Evolutionary conservation across 2,113 vertebrate species (phyloP), one percentile per base, ranked within the genome.

Genomic region (Anser brachyrhynchus): DNA sequence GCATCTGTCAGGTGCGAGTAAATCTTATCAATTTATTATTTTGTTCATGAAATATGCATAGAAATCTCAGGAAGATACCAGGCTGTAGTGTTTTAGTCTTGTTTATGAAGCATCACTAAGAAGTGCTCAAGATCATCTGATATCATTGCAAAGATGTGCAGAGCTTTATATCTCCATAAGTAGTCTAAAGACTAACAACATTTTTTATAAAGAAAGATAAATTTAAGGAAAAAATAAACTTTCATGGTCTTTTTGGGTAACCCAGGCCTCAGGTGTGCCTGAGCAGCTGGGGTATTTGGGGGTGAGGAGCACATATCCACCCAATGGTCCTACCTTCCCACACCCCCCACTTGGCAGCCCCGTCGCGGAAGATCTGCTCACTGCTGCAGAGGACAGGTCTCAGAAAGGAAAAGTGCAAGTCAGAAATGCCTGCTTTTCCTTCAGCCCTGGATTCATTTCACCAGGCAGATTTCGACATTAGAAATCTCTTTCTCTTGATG

Each of bases 351-450:
- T 44, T 43, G 33, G 57, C 43, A 67, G 22, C 39, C 29, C 49
- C 2, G 1, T 19, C 3, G 1, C 6, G 10, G 67, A 5, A 49
- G 19, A 3, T 11, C 69, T 26, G 35, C n/a, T 84, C 11, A 6
- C 43, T n/a, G 15, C 23, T 37, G n/a, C 65, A 19, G 55, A 31
- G 43, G 20, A 20, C 31, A n/a, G 16, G 9, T 57, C 33, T 10
- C 39, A 18, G 59, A 18, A 65, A 54, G 35, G 54, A 69, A 64
- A 81, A 61, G 58, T 64, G 41, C 22, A 16, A 8, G 25, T 55
- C 61, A 26, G 80, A 62, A 52, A 13, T 6, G 3, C 10, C 4
- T 3, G 2, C n/a, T 83, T 71, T 22, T 46, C 2, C 31, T 21
- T 51, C 37, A 39, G 31, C 64, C 20, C n/a, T 43, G 16, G 43